Conservation (phyloP, 2,113 vertebrate species). For the Malurus melanocephalus region DNA sequence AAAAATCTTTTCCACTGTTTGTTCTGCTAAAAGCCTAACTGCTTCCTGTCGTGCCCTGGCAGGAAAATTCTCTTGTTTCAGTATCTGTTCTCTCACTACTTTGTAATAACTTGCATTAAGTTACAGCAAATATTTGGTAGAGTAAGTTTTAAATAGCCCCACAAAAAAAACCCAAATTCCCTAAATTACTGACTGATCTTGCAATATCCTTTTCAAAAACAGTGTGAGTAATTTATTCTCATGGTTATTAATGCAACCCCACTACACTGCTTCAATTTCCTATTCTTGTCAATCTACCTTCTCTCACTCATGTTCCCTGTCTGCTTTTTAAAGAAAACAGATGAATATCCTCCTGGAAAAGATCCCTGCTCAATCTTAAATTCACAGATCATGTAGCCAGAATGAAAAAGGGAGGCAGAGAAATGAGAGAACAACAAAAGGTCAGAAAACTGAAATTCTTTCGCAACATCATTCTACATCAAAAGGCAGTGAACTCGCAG, state of each 20-base stretch:
- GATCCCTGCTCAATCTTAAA: neutral
- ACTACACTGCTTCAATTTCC: neutral
- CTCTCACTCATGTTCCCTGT: neutral
- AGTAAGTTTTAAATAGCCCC: neutral
- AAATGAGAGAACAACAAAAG: neutral
- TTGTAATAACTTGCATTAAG: neutral
- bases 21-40: neutral
- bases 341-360: neutral
- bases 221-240: neutral
- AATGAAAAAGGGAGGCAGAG: neutral
- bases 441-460: constrained; percentile 11
- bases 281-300: neutral
- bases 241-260: neutral
- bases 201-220: neutral
- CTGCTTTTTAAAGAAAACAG: neutral
- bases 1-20: neutral
- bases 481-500: neutral
- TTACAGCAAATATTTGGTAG: neutral
- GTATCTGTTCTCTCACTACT: neutral
- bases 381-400: neutral
- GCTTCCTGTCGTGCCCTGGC: neutral
- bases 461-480: neutral
- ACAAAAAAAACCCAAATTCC: neutral
- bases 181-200: neutral
- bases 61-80: neutral